Percentiles rank a stretch among this genome's conserved stretches.
phyloP scores from a whole-genome alignment of 2,888 invertebrate genomes.

The Tholera decimalis region DNA sequence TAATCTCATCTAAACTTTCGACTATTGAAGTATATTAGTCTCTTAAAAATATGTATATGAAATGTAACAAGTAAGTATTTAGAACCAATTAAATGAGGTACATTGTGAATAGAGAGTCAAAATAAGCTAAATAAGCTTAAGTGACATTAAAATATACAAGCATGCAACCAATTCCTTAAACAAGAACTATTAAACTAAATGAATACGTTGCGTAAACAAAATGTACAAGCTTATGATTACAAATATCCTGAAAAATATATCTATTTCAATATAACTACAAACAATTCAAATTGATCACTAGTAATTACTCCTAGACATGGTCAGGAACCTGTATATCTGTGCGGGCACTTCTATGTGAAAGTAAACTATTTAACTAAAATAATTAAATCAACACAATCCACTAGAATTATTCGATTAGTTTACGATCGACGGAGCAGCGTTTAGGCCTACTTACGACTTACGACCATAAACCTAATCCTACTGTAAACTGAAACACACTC shows the following conservation, averaged over 20 bases:
- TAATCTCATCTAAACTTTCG: background rate
- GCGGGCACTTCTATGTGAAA: too few relatives aligned
- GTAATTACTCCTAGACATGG: background rate
- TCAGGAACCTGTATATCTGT: too few relatives aligned
- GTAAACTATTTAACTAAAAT: too few relatives aligned
- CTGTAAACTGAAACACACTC: background rate
- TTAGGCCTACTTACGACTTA: slow-evolving; percentile 37
- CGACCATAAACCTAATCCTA: background rate
- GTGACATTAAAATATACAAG: background rate
- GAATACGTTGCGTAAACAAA: background rate
- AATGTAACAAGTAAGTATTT: background rate
- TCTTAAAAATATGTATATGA: too few relatives aligned
- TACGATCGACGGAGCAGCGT: slow-evolving; percentile 14
- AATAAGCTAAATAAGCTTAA: background rate
- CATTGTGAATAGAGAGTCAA: background rate
- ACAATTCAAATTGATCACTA: too few relatives aligned
- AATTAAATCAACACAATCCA: background rate
- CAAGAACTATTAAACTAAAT: background rate
- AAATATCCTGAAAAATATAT: background rate
- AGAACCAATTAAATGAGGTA: background rate
- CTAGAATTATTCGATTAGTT: too few relatives aligned
- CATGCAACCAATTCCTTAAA: background rate
- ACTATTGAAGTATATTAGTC: too few relatives aligned
- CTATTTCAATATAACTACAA: background rate
- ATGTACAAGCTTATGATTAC: background rate